Percentiles rank a stretch among this genome's conserved stretches.
These are phyloP conservation scores for Saimiri boliviensis DNA, from an alignment of 2,113 vertebrate genomes.

Conservation along the genomic window DNA sequence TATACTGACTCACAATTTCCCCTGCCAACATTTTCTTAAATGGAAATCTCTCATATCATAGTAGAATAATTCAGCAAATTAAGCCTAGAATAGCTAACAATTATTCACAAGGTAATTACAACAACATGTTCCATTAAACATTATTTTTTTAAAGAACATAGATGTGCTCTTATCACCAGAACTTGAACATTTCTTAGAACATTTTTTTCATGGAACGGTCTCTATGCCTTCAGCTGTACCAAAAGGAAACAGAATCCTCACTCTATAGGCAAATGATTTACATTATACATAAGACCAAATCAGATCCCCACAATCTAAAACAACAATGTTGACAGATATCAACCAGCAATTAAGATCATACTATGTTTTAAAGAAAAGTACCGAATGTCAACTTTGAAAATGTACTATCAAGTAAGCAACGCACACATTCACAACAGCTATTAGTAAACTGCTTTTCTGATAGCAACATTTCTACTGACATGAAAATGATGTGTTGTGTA, in stretches of 20 bases:
- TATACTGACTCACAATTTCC: background rate
- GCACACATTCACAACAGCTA: conserved; percentile 1
- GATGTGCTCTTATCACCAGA: background rate
- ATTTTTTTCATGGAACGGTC: background rate
- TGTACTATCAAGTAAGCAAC: background rate
- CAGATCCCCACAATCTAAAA: conserved; percentile 26
- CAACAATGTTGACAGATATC: conserved; percentile 7
- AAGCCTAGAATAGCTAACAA: background rate
- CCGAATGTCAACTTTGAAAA: background rate
- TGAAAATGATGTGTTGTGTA: conserved; percentile 24
- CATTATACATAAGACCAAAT: background rate
- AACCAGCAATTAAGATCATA: conserved; percentile 26
- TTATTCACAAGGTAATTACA: conserved; percentile 4
- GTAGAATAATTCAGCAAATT: conserved; percentile 29
- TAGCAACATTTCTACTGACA: background rate
- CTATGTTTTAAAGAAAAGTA: background rate
- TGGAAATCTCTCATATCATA: background rate
- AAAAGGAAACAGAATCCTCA: background rate
- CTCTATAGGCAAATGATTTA: background rate
- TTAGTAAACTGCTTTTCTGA: background rate
- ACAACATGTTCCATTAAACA: background rate
- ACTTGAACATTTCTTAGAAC: background rate
- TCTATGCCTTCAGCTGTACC: background rate
- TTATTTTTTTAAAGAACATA: background rate
- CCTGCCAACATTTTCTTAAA: background rate